These are phyloP conservation scores for Nomada hirtipes DNA, from an alignment of 2,888 invertebrate species.

Conservation along the genomic window DNA sequence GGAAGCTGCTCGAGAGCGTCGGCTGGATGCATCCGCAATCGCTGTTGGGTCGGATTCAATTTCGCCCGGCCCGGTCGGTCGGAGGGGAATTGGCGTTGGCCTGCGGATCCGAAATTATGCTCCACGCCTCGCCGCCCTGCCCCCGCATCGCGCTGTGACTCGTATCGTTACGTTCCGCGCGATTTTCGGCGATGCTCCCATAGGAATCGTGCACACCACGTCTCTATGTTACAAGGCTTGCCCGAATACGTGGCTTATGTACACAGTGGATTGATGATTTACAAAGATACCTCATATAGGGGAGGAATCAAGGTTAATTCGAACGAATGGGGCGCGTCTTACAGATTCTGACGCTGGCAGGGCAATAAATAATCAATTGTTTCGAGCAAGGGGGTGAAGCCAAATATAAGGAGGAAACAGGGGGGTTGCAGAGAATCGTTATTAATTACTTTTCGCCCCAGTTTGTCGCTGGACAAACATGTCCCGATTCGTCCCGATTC, in stretches of 20 bases:
- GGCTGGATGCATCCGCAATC: slow-evolving; percentile 33
- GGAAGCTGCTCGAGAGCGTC: slow-evolving; percentile 42
- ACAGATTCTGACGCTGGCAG: background rate
- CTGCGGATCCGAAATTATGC: slow-evolving; percentile 52
- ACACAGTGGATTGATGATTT: background rate
- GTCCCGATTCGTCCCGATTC: slow-evolving; percentile 32
- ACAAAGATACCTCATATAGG: background rate
- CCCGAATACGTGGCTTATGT: background rate
- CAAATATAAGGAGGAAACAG: background rate
- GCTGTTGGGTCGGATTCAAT: slow-evolving; percentile 47
- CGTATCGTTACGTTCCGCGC: slow-evolving; percentile 9
- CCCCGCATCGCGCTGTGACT: background rate
- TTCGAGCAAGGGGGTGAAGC: background rate
- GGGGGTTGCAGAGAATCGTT: slow-evolving; percentile 8
- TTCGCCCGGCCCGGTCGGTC: slow-evolving; percentile 46
- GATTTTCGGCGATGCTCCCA: slow-evolving; percentile 14
- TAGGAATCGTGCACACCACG: background rate
- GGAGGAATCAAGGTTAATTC: background rate
- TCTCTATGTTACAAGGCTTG: background rate
- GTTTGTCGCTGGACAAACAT: background rate
- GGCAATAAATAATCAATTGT: background rate
- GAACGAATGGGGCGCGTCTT: background rate
- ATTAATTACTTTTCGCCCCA: slow-evolving; percentile 45
- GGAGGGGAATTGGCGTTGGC: slow-evolving; percentile 44
- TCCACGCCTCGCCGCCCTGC: slow-evolving; percentile 17